Base-by-base conservation (phyloP, 2,113 vertebrate genomes). In the Globicephala melas region DNA sequence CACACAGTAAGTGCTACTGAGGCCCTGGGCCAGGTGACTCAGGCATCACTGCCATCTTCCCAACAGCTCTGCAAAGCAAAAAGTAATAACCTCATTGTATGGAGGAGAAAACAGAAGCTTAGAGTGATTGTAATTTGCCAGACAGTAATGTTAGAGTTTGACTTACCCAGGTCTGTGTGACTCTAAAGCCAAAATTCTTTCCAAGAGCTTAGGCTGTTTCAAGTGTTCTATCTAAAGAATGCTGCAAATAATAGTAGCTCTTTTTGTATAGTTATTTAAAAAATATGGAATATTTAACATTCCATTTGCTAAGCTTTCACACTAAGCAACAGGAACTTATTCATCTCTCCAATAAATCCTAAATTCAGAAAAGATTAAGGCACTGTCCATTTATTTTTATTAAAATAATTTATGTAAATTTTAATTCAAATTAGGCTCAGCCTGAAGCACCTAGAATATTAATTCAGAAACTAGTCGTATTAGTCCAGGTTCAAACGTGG, bases 381-480 rank as follows among this genome's bases (percentile, higher is more conserved):
- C 26, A 31, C 58, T 90, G 62, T 89, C 25, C 70, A 80, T 98
- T 97, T 97, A 97, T 97, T 97, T 95, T 97, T 83, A 95, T 95
- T 97, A 95, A 96, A 97, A 94, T 94, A 92, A 94, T 74, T 73
- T 88, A 94, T 97, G 87, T 95, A 95, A 74, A 70, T 70, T 92
- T 96, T 91, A 80, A 84, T 70, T 90, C 47, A 88, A 67, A 93
- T 93, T 85, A 89, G 44, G 20, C 88, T 87, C 81, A 93, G 85
- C 55, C 94, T 96, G 94, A 91, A 88, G 81, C 25, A 70, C 70
- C 89, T 86, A 84, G 90, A 95, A 97, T 98, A 98, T 96, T 97
- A 97, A 97, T 97, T 97, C 90, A 70, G 58, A 96, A 97, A 36
- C 92, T 94, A 76, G 60, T 77, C 85, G 67, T 96, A 79, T 83